Evolutionary conservation across 2,888 invertebrate genomes (phyloP).

Genomic region (Camptogramma bilineatum): DNA sequence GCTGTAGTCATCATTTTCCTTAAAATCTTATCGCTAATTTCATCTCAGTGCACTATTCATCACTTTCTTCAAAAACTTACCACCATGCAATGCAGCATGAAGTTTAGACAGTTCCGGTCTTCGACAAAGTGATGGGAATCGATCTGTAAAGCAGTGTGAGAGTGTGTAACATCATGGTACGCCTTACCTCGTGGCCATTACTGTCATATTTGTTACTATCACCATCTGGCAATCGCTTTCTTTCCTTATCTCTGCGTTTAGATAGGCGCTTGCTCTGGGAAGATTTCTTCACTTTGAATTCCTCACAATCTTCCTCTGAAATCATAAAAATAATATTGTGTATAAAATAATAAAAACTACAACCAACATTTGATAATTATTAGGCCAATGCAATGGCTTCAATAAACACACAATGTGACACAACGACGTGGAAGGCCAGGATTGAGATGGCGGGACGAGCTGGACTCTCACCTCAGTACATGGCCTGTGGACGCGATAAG

Average conservation of each 20-base stretch:
- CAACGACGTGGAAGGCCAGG: too few species aligned
- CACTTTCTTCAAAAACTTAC: constrained; percentile 23
- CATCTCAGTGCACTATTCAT: constrained; percentile 5
- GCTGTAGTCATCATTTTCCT: constrained; percentile 18
- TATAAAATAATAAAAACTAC: background rate
- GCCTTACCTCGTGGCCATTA: constrained; percentile 72
- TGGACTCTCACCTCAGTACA: too few species aligned
- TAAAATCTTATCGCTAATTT: background rate
- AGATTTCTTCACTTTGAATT: constrained; percentile 98
- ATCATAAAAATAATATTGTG: constrained; percentile 18
- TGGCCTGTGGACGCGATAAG: too few species aligned
- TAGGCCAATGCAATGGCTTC: too few species aligned
- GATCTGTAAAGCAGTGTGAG: constrained; percentile 30
- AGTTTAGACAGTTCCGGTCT: constrained; percentile 22
- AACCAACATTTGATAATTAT: too few species aligned
- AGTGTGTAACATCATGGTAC: constrained; percentile 34
- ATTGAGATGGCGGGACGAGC: too few species aligned
- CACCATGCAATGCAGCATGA: constrained; percentile 18
- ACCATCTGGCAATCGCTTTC: constrained; percentile 62
- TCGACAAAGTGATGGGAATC: constrained; percentile 18
- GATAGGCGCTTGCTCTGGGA: constrained; percentile 96
- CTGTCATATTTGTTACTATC: constrained; percentile 77
- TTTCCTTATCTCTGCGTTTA: constrained; percentile 93
- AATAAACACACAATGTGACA: too few species aligned
- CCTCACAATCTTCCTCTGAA: constrained; percentile 91